Conservation (phyloP, 1,140 invertebrate genomes). For the Steinernema khuongi region DNA sequence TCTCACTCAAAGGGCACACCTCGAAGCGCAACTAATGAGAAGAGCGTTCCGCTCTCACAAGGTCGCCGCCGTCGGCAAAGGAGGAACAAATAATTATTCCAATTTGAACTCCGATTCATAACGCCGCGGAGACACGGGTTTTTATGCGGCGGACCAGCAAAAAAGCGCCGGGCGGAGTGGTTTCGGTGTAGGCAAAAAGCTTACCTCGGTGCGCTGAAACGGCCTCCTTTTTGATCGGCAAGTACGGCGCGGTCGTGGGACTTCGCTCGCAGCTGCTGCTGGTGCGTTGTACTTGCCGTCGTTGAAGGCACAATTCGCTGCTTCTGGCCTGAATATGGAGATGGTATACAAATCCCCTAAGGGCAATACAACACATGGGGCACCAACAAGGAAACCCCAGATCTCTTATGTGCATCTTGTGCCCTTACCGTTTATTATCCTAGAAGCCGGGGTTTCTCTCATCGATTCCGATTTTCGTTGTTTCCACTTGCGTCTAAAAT, state of each 20-base stretch:
- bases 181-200: too few relatives aligned
- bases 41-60: too few relatives aligned
- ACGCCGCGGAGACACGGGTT: neutral
- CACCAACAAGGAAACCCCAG: too few relatives aligned
- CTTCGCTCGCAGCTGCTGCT: constrained; percentile 7
- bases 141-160: neutral
- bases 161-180: too few relatives aligned
- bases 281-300: neutral
- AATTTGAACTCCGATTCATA: neutral
- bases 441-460: neutral
- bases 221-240: constrained; percentile 12
- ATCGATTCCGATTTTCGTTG: neutral
- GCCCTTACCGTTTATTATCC: neutral
- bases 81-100: constrained; percentile 15
- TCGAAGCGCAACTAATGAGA: too few relatives aligned
- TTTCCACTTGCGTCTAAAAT: constrained; percentile 2
- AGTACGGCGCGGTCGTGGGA: constrained; percentile 12
- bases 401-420: neutral
- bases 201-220: constrained; percentile 9
- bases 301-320: neutral
- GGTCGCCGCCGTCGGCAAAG: neutral
- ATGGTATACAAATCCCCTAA: too few relatives aligned
- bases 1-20: too few relatives aligned
- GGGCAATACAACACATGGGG: too few relatives aligned
- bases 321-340: neutral